phyloP scores from a whole-genome alignment of 2,888 invertebrate genomes.

The Willowsia nigromaculata region DNA sequence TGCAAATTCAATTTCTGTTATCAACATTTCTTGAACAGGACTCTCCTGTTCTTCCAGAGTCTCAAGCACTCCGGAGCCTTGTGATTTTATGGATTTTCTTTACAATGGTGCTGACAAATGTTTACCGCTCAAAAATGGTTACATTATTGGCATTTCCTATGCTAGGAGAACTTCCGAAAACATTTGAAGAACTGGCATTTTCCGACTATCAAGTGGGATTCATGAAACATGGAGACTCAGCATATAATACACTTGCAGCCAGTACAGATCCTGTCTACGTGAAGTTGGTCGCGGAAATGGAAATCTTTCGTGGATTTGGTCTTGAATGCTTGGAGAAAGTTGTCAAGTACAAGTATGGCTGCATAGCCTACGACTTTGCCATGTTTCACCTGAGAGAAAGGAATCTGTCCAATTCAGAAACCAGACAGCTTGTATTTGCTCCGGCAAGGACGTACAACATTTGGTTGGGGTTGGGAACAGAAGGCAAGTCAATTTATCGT shows the following conservation, averaged over 20 bases:
- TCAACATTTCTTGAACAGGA: constrained; percentile 73
- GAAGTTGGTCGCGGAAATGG: constrained; percentile 72
- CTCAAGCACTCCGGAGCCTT: constrained; percentile 50
- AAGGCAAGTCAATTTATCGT: constrained; percentile 70
- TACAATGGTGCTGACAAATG: constrained; percentile 68
- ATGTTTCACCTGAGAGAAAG: constrained; percentile 63
- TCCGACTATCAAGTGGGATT: constrained; percentile 66
- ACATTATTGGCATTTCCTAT: constrained; percentile 71
- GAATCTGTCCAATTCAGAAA: constrained; percentile 66
- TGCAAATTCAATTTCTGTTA: constrained; percentile 62
- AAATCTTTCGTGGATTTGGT: constrained; percentile 66
- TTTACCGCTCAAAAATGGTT: constrained; percentile 69
- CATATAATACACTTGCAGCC: constrained; percentile 67
- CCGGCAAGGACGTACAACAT: constrained; percentile 72
- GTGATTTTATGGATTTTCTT: constrained; percentile 68
- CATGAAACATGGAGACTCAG: constrained; percentile 74
- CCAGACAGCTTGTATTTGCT: constrained; percentile 66
- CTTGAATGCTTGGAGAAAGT: constrained; percentile 73
- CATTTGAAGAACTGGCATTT: constrained; percentile 69
- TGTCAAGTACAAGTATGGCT: constrained; percentile 60
- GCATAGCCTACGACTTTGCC: constrained; percentile 71
- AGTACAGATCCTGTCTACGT: constrained; percentile 71
- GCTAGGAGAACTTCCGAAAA: constrained; percentile 51
- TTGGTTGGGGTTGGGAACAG: constrained; percentile 59
- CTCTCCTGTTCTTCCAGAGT: constrained; percentile 45